Conservation (phyloP, 35 echinoderm and acorn worm species). For the Eucidaris tribuloides region DNA sequence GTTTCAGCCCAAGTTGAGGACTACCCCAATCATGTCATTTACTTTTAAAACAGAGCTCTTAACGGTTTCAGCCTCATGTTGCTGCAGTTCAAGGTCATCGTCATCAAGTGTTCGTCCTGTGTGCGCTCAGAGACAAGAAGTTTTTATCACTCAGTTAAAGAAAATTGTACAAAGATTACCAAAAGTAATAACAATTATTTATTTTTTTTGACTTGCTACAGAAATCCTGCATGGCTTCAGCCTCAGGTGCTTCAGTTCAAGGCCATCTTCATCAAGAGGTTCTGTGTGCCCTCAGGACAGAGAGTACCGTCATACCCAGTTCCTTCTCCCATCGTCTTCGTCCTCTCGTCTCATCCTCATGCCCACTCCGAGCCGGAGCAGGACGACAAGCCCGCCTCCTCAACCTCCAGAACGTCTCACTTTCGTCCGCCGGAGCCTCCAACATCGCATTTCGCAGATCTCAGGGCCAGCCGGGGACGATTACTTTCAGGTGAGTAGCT, state of each 20-base stretch:
- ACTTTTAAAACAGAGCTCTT: no score
- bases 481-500: conserved; percentile 48
- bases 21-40: no score
- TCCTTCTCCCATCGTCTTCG: conserved; percentile 76
- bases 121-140: conserved; percentile 68
- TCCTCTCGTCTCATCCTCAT: conserved; percentile 65
- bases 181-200: no score
- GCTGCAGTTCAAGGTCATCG: conserved; percentile 86
- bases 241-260: conserved; percentile 76
- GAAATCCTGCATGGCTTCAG: conserved; percentile 51
- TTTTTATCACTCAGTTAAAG: conserved; percentile 76
- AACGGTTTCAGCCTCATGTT: conserved; percentile 63
- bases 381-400: conserved; percentile 59
- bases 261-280: conserved; percentile 90
- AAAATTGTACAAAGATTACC: no score
- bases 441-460: conserved; percentile 68
- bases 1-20: no score
- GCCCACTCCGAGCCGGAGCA: conserved; percentile 7
- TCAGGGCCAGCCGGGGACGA: conserved; percentile 30
- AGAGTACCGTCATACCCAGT: conserved; percentile 73
- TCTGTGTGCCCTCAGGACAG: conserved; percentile 70
- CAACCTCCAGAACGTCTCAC: conserved; percentile 59
- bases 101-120: conserved; percentile 78
- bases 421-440: not conserved
- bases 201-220: no score